Percentiles rank a stretch among this genome's conserved stretches.
Conservation (phyloP, 2,113 vertebrate genomes). For the Xenus cinereus region DNA sequence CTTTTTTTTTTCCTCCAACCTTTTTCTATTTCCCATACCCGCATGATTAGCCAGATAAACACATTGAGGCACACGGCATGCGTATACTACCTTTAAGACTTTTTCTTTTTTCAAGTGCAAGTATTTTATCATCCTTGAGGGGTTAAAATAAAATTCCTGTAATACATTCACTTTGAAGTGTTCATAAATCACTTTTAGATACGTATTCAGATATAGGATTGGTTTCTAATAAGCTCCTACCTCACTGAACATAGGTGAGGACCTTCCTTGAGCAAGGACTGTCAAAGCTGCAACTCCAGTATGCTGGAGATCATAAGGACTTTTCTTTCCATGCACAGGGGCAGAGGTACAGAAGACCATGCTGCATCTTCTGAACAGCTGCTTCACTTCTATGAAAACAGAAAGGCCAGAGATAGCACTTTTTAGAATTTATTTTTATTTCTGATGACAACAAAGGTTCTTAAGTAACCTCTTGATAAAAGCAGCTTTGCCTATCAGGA, state of each 20-base stretch:
- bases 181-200: not conserved
- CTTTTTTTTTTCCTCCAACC: no score
- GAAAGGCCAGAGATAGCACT: not conserved
- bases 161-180: not conserved
- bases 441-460: not conserved
- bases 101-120: not conserved
- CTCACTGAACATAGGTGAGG: not conserved
- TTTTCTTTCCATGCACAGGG: not conserved
- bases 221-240: not conserved
- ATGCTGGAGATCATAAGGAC: not conserved
- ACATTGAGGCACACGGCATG: not conserved
- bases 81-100: not conserved
- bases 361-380: not conserved
- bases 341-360: not conserved
- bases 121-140: not conserved
- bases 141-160: not conserved
- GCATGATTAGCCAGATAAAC: not conserved
- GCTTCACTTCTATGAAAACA: not conserved
- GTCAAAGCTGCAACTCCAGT: not conserved
- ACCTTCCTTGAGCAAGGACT: not conserved
- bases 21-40: not conserved
- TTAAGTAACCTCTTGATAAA: not conserved
- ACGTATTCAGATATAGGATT: not conserved
- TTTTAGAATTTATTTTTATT: not conserved
- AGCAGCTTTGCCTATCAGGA: not conserved